Percentiles rank a stretch among this genome's conserved stretches.
Evolutionary conservation across 2,888 invertebrate genomes (phyloP).

Genomic region (Julus scandinavius): DNA sequence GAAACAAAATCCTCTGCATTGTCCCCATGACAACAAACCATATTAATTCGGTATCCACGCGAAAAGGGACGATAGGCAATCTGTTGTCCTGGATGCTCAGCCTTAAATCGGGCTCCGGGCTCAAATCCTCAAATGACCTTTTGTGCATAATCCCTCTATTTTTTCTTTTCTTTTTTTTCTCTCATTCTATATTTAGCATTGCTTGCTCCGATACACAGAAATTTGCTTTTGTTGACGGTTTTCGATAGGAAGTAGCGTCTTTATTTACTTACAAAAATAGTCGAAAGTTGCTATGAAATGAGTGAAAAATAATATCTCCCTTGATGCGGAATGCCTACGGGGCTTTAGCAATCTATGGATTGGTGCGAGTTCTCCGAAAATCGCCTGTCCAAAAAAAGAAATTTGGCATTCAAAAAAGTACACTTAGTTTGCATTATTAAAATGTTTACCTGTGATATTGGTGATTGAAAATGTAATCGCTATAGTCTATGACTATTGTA

Average conservation of each 20-base stretch:
- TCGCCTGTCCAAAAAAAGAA: too few species aligned
- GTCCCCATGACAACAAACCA: constrained; percentile 35
- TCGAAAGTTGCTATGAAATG: background rate
- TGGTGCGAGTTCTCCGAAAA: too few species aligned
- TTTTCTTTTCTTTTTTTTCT: background rate
- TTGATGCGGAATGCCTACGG: background rate
- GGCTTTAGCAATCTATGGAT: too few species aligned
- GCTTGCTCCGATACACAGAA: background rate
- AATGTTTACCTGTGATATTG: too few species aligned
- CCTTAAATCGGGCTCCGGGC: constrained; percentile 19
- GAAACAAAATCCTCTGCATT: constrained; percentile 3
- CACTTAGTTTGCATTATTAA: too few species aligned
- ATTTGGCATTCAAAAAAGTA: too few species aligned
- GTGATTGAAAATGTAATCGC: too few species aligned
- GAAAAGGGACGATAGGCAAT: constrained; percentile 13
- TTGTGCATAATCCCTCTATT: constrained; percentile 25
- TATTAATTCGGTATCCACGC: constrained; percentile 35
- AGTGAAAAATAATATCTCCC: background rate
- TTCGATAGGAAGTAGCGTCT: background rate
- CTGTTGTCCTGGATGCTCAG: constrained; percentile 39
- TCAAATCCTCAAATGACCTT: constrained; percentile 36
- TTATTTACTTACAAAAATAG: background rate
- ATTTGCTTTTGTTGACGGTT: background rate
- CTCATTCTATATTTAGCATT: background rate
- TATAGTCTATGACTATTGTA: too few species aligned